Base-by-base conservation (phyloP, 1,140 invertebrate genomes). In the Leptopilina boulardi region DNA sequence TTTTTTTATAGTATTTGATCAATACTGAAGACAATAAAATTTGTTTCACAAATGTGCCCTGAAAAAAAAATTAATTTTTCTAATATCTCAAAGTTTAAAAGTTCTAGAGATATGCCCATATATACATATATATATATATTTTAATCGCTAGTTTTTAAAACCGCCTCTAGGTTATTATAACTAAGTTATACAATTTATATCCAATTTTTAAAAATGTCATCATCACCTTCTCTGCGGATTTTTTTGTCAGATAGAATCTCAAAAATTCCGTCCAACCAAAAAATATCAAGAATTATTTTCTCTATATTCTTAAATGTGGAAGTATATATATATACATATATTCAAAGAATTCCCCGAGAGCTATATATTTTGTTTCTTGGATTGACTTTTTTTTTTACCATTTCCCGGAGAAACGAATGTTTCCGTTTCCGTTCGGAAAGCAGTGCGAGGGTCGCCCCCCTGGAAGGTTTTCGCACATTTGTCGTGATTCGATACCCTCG, bases 401-500 rank as follows among this genome's bases (percentile, higher is more conserved):
- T 66, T 66, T 66, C 59, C 59, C 59, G 59, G 26, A 30, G 59
- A 66, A 66, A 66, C 59, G 59, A 66, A 66, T 26, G 59, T 66
- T 66, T 66, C 59, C 59, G 59, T 34, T 34, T 66, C 59, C 59
- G 59, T 23, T 10, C 59, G 59, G 23, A 34, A 66, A 66, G 59
- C 23, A 66, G 59, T 8, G 34, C 30, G 23, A 66, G 59, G 59
- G 59, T 66, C n/a, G n/a, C n/a, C 26, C 59, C 34, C 15, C 21
- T 66, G 13, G 26, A 66, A 66, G 26, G 59, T 34, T 66, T 66
- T 66, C 54, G 59, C 59, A 34, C 23, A 66, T 66, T 66, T 66
- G 59, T 66, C 26, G 59, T 30, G 23, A 66, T 66, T 66, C 59
- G 59, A 66, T 66, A 66, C 21, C 23, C 23, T 66, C 21, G 59